These are phyloP conservation scores for Pandemis heparana DNA, from an alignment of 2,888 invertebrate species.

Conservation along the genomic window DNA sequence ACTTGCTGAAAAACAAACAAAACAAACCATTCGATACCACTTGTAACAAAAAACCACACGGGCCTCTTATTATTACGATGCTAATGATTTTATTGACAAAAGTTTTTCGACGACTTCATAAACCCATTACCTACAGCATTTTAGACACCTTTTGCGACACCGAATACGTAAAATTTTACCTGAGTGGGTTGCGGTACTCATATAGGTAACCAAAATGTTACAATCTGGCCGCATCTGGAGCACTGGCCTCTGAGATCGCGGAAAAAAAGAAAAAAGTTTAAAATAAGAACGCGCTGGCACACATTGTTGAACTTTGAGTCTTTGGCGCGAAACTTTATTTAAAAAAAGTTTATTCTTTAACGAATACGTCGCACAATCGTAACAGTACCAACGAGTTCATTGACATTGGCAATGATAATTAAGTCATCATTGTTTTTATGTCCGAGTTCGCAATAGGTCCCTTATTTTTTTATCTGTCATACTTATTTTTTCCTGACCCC, in stretches of 20 bases:
- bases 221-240: slow-evolving; percentile 55
- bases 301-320: slow-evolving; percentile 53
- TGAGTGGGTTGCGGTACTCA: slow-evolving; percentile 45
- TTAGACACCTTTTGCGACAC: not conserved
- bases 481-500: slow-evolving; percentile 45
- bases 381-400: slow-evolving; percentile 24
- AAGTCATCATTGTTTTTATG: slow-evolving; percentile 48
- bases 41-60: not conserved
- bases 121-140: too few species aligned
- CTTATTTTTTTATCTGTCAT: slow-evolving; percentile 56
- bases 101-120: not conserved
- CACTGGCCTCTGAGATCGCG: slow-evolving; percentile 51
- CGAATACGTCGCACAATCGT: slow-evolving; percentile 22
- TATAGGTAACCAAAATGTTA: slow-evolving; percentile 55
- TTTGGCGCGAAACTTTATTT: slow-evolving; percentile 48
- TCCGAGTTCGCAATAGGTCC: slow-evolving; percentile 49
- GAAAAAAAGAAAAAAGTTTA: slow-evolving; percentile 50
- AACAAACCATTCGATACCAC: not conserved
- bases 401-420: slow-evolving; percentile 40
- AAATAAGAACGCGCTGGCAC: slow-evolving; percentile 51
- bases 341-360: slow-evolving; percentile 32
- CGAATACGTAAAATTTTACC: not conserved
- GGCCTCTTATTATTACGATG: not conserved
- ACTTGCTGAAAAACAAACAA: not conserved
- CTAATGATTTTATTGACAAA: not conserved